phyloP scores from a whole-genome alignment of 2,113 vertebrate species.

The Axis porcinus region DNA sequence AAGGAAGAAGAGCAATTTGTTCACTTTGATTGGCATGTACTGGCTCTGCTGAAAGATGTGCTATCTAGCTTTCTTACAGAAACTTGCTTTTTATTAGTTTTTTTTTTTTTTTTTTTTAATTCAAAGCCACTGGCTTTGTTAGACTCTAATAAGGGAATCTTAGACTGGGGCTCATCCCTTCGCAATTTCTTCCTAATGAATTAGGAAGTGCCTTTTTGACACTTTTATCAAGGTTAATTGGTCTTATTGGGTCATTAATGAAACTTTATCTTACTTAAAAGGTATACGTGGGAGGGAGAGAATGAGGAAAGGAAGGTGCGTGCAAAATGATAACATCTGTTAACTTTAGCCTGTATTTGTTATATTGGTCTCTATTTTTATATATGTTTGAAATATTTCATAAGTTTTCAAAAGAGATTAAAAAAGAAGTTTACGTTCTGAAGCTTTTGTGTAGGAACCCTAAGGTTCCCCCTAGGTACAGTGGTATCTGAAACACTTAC shows the following conservation, averaged over 20 bases:
- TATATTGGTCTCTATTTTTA: neutral
- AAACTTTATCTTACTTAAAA: neutral
- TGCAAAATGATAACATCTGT: neutral
- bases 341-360: neutral
- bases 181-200: neutral
- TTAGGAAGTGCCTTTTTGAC: neutral
- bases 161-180: neutral
- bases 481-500: slow-evolving; percentile 3
- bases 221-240: neutral
- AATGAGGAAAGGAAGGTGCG: neutral
- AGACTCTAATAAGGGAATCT: neutral
- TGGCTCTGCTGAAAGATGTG: neutral
- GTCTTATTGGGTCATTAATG: neutral
- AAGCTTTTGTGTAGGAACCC: neutral
- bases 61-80: neutral
- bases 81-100: neutral
- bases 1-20: neutral
- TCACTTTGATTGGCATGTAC: neutral
- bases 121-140: neutral
- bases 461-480: neutral
- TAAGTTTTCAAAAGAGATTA: neutral
- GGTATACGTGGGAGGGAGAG: neutral
- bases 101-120: neutral
- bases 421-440: neutral
- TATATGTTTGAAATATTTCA: neutral